Conservation (phyloP, 2,797 vertebrate genomes). For the Cygnus olor region DNA sequence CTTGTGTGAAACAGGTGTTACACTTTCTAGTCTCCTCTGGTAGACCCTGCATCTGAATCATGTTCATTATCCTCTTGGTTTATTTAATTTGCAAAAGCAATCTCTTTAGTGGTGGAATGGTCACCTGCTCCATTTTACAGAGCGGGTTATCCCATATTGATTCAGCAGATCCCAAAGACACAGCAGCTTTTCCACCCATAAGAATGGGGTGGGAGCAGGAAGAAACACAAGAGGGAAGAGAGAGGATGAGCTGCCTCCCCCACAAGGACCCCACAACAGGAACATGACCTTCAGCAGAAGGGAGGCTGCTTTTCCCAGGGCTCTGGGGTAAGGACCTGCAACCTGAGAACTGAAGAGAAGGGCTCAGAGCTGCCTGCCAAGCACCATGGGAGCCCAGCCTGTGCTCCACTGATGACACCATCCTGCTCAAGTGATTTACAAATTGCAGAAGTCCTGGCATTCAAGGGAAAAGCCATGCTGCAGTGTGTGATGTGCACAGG, state of each 20-base stretch:
- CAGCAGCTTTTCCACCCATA: neutral
- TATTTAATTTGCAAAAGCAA: neutral
- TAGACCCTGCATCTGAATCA: neutral
- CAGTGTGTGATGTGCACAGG: neutral
- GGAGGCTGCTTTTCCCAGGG: accelerated
- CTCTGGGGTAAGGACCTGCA: no score
- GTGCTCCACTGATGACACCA: neutral
- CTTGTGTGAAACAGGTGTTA: neutral
- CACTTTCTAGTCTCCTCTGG: neutral
- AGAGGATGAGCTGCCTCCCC: accelerated
- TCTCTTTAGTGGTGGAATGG: neutral
- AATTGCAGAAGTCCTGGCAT: neutral
- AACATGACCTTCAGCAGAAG: neutral
- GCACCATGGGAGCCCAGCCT: accelerated
- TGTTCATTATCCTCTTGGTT: accelerated
- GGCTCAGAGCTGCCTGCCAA: accelerated
- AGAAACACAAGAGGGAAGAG: neutral
- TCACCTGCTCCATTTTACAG: neutral
- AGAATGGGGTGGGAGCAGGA: neutral
- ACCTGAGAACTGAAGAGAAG: neutral
- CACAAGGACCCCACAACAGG: accelerated
- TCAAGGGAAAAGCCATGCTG: neutral
- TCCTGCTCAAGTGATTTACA: neutral
- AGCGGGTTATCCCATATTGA: neutral
- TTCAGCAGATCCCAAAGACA: neutral